Percentiles rank a stretch among this genome's conserved stretches.
These are phyloP conservation scores for Aleiodes sp. DNA, from an alignment of 1,140 invertebrate species.

Conservation along the genomic window DNA sequence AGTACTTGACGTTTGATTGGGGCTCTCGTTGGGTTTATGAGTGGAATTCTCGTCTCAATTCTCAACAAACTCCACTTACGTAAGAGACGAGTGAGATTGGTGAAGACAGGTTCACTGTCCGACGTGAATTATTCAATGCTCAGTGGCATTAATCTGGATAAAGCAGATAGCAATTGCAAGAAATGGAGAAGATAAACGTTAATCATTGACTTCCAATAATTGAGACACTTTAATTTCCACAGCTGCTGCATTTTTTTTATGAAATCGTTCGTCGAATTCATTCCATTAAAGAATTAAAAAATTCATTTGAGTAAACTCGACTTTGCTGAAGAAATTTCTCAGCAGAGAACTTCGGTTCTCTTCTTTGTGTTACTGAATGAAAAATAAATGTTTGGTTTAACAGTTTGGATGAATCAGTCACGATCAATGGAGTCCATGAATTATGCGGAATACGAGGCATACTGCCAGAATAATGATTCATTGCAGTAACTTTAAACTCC, in stretches of 20 bases:
- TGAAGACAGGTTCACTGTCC: neutral
- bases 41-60: neutral
- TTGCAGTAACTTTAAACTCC: neutral
- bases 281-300: too few relatives aligned
- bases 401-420: neutral
- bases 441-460: neutral
- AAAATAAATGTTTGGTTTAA: neutral
- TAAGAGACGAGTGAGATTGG: neutral
- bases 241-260: neutral
- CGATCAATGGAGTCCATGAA: neutral
- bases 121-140: neutral
- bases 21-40: neutral
- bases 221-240: neutral
- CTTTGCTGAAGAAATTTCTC: too few relatives aligned
- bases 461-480: neutral
- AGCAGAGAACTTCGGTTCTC: too few relatives aligned
- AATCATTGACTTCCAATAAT: too few relatives aligned
- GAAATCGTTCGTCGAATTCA: too few relatives aligned
- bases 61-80: neutral
- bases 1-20: neutral
- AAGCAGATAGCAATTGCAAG: neutral
- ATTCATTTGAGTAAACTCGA: too few relatives aligned
- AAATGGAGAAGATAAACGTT: neutral
- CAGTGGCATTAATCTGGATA: neutral
- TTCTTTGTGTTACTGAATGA: neutral